phyloP scores from a whole-genome alignment of 2,888 invertebrate genomes.

The Polydrusus cervinus region DNA sequence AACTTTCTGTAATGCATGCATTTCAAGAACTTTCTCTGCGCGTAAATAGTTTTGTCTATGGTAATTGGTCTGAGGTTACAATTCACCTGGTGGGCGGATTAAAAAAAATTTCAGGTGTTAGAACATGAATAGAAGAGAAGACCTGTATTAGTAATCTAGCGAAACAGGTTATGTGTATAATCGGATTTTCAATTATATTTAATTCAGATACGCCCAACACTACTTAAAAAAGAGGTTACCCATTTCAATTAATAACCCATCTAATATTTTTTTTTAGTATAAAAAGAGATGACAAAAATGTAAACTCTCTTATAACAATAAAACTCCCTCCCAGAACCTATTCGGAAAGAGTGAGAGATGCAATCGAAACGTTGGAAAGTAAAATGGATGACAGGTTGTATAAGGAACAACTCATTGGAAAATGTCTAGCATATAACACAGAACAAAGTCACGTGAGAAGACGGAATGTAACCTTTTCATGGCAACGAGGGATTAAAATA shows the following conservation, averaged over 20 bases:
- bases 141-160: too few species aligned
- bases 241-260: too few species aligned
- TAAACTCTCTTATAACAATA: conserved; percentile 55
- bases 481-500: conserved; percentile 94
- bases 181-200: too few species aligned
- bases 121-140: too few species aligned
- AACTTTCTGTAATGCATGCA: too few species aligned
- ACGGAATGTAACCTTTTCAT: conserved; percentile 89
- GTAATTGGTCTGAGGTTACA: too few species aligned
- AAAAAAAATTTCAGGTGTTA: too few species aligned
- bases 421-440: conserved; percentile 72
- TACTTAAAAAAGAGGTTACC: neutral
- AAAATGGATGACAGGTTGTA: conserved; percentile 78
- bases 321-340: conserved; percentile 60
- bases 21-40: too few species aligned
- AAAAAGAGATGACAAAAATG: conserved; percentile 43
- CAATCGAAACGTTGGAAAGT: conserved; percentile 76
- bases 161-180: too few species aligned
- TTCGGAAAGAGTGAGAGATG: conserved; percentile 72
- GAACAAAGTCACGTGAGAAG: conserved; percentile 81
- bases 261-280: conserved; percentile 26
- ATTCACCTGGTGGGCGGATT: too few species aligned
- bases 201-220: too few species aligned
- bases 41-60: too few species aligned
- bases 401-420: conserved; percentile 77